Evolutionary conservation across 2,888 invertebrate species (phyloP).

Genomic region (Laothoe populi): DNA sequence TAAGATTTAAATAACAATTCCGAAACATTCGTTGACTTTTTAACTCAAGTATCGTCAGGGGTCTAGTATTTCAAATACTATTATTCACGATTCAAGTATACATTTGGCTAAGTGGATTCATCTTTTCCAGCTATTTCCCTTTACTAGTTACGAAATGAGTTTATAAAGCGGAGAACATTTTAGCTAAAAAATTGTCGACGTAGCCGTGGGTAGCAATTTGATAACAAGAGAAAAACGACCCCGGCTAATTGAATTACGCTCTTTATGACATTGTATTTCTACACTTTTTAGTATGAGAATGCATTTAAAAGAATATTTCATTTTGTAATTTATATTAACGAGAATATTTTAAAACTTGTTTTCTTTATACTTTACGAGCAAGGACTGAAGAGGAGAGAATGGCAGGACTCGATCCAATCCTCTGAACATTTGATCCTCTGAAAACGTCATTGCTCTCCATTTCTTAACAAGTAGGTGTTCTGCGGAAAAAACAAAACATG

Average conservation of each 20-base stretch:
- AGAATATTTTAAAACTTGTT: background rate
- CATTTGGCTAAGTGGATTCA: conserved; percentile 4
- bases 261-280: conserved; percentile 20
- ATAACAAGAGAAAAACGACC: conserved; percentile 29
- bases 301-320: conserved; percentile 6
- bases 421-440: no score
- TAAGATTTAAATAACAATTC: background rate
- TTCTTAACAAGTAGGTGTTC: no score
- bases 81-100: background rate
- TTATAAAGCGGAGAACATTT: conserved; percentile 22
- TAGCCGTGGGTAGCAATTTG: conserved; percentile 28
- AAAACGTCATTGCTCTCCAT: no score
- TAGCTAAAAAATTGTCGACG: conserved; percentile 19
- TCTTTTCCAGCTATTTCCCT: background rate
- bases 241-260: conserved; percentile 29
- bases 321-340: background rate
- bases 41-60: background rate
- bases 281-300: background rate
- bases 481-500: no score
- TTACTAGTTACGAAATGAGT: conserved; percentile 16
- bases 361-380: background rate
- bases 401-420: no score
- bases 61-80: background rate
- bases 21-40: background rate
- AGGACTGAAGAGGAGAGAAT: no score